phyloP scores from a whole-genome alignment of 2,888 invertebrate species.

The Fabriciana adippe region DNA sequence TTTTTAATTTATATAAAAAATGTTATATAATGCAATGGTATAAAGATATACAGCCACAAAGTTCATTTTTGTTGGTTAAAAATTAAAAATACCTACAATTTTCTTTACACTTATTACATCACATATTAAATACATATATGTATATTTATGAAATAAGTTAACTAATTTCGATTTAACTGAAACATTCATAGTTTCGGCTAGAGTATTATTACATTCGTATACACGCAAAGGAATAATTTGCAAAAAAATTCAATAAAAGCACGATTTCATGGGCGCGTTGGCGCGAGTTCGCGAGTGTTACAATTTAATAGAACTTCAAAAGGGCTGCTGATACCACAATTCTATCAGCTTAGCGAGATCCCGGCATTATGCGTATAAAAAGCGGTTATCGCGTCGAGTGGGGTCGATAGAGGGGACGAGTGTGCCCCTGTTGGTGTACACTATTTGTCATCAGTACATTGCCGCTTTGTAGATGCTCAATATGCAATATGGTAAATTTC shows the following conservation, averaged over 20 bases:
- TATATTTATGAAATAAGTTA: too few relatives aligned
- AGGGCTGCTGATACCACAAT: conserved; percentile 80
- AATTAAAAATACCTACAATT: too few relatives aligned
- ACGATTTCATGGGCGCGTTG: conserved; percentile 79
- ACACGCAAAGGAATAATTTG: conserved; percentile 61
- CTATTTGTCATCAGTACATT: conserved; percentile 38
- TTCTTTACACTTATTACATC: too few relatives aligned
- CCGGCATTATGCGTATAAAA: conserved; percentile 80
- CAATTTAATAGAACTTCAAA: conserved; percentile 81
- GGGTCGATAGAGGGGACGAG: conserved; percentile 40
- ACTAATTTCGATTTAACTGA: too few relatives aligned
- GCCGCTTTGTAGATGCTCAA: conserved; percentile 29
- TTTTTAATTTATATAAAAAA: too few relatives aligned
- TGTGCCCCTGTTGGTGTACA: neutral
- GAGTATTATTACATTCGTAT: conserved; percentile 22
- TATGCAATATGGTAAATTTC: conserved; percentile 15
- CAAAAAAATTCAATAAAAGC: conserved; percentile 75
- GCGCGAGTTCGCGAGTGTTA: conserved; percentile 77
- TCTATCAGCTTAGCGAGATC: conserved; percentile 81
- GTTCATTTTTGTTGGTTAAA: too few relatives aligned
- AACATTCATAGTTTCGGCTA: too few relatives aligned
- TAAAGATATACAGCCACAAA: neutral
- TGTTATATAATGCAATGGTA: neutral
- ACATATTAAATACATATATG: too few relatives aligned
- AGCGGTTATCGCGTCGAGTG: conserved; percentile 70